Evolutionary conservation across 2,888 invertebrate genomes (phyloP), one percentile per base, ranked within the genome.

Genomic region (Spilosoma lubricipeda): DNA sequence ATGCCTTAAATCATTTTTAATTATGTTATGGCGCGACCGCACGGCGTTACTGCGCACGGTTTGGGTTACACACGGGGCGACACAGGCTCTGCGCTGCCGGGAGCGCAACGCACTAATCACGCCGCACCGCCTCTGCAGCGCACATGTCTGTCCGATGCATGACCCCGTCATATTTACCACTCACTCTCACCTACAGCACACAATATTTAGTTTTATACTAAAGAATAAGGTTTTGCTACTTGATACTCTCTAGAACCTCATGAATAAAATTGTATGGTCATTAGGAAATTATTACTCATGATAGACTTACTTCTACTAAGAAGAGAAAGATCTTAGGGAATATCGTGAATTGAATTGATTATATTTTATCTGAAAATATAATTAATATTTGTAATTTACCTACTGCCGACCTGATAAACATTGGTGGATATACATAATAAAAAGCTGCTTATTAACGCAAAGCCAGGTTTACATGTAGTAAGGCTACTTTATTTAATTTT

Each of bases 1-100:
- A 95, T 94, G 95, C 94, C 91, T 94, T 95, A 95, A 95, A 95
- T 95, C 95, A 95, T 95, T 95, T 95, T 95, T 95, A 95, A 95
- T 95, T 95, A 95, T 95, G 95, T 95, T 95, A 95, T 95, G 95
- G 95, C 94, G 94, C 90, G 90, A 85, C 87, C 85, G 87, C 82
- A 88, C 84, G 85, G 85, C 84, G 85, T 87, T 86, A 84, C 86
- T 85, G 89, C 87, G 85, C 85, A 63, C 90, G 92, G 90, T 87
- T 93, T 89, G 89, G 91, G 92, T 93, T 93, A 92, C 94, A 86
- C 72, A 75, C 56, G 71, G 64, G 63, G 64, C 71, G 64, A 68
- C 71, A 84, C 84, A 80, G 80, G 80, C 79, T 89, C 88, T 84
- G 90, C 83, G 90, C 88, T 84, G 90, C 83, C 80, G 82, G 78